Conservation (phyloP, 2,797 vertebrate genomes). For the Capromys pilorides region DNA sequence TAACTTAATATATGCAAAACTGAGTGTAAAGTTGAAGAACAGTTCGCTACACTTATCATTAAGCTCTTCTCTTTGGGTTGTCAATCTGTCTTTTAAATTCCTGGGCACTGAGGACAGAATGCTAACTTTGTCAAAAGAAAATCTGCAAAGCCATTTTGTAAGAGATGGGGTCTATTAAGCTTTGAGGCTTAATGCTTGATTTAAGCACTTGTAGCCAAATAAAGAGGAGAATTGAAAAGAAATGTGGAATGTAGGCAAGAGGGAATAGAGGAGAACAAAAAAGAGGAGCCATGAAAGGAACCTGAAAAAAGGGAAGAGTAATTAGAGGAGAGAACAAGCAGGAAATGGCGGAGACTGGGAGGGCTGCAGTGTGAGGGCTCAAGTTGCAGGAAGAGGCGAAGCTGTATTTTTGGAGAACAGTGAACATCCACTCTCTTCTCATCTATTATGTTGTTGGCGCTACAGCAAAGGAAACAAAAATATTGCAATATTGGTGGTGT, state of each 20-base stretch:
- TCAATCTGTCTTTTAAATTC: conserved; percentile 28
- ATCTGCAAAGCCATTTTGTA: conserved; percentile 31
- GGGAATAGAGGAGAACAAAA: conserved; percentile 57
- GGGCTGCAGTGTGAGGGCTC: conserved; percentile 25
- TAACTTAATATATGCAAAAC: neutral
- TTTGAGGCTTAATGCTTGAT: neutral
- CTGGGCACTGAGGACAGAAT: neutral
- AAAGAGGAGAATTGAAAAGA: conserved; percentile 44
- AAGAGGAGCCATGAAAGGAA: conserved; percentile 61
- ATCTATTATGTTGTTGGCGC: conserved; percentile 61
- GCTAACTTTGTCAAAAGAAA: conserved; percentile 53
- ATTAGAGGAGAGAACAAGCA: conserved; percentile 65
- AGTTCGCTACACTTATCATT: neutral
- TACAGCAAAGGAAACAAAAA: conserved; percentile 67
- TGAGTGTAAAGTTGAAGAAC: neutral
- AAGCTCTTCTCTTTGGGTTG: conserved; percentile 18
- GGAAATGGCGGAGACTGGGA: conserved; percentile 67
- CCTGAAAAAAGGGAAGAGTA: conserved; percentile 58
- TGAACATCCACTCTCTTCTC: conserved; percentile 46
- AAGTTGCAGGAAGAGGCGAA: conserved; percentile 49
- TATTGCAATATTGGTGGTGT: conserved; percentile 52
- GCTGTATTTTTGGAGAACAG: neutral
- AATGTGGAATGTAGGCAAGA: conserved; percentile 64
- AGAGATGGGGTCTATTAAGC: conserved; percentile 2
- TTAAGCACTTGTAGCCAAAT: conserved; percentile 59